phyloP scores from a whole-genome alignment of 2,113 vertebrate genomes.

The Phylloscopus trochilus region DNA sequence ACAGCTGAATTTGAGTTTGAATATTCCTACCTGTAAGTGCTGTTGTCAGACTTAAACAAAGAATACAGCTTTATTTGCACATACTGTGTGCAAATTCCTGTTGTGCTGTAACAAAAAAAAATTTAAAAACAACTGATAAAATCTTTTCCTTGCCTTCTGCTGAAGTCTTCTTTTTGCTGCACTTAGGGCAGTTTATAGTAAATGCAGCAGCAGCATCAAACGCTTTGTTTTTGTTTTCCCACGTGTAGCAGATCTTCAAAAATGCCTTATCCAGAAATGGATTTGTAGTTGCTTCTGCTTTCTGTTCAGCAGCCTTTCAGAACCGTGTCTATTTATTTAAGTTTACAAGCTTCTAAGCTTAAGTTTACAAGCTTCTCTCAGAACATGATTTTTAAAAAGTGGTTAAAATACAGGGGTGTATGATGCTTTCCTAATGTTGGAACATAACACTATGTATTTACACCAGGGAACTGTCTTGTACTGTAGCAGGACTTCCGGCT shows the following conservation, averaged over 20 bases:
- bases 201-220: neutral
- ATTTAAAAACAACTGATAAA: fast-evolving
- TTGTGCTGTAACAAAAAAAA: neutral
- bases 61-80: neutral
- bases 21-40: neutral
- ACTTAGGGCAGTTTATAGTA: neutral
- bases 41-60: neutral
- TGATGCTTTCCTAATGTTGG: neutral
- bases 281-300: neutral
- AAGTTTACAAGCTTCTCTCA: neutral
- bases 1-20: neutral
- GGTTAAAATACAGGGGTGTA: neutral
- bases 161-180: neutral
- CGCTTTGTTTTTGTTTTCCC: neutral
- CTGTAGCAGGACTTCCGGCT: neutral
- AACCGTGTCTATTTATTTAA: neutral
- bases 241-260: neutral
- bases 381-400: neutral
- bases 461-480: neutral
- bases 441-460: neutral
- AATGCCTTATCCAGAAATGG: neutral
- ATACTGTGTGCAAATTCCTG: neutral
- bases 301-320: neutral
- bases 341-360: neutral
- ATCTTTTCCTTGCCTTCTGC: neutral